Percentiles rank a stretch among this genome's conserved stretches.
Conservation (phyloP, 1,140 invertebrate species). For the Ylistrum balloti region DNA sequence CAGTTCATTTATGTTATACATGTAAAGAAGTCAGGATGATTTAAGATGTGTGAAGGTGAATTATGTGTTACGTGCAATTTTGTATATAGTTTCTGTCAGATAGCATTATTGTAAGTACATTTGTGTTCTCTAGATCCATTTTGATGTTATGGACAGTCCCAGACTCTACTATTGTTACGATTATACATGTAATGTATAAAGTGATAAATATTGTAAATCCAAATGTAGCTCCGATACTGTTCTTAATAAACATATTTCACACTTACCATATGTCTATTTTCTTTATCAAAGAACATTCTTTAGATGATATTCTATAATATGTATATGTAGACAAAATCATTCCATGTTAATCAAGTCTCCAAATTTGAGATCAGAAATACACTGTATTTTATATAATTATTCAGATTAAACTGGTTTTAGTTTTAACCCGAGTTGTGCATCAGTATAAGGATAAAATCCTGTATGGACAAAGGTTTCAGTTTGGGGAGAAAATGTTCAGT, state of each 20-base stretch:
- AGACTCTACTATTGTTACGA: background rate
- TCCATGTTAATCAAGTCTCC: background rate
- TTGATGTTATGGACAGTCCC: background rate
- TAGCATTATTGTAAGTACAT: background rate
- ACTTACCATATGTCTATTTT: background rate
- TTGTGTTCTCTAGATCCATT: background rate
- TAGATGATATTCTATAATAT: background rate
- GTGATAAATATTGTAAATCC: background rate
- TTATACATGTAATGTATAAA: background rate
- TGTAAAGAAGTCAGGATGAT: background rate
- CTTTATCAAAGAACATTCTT: too few relatives aligned
- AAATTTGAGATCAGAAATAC: background rate
- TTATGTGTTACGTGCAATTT: background rate
- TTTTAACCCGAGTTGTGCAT: too few relatives aligned
- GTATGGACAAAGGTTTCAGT: background rate
- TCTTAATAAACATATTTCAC: background rate
- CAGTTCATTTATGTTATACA: background rate
- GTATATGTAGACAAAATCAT: background rate
- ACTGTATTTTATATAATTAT: too few relatives aligned
- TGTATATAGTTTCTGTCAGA: background rate
- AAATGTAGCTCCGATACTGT: background rate
- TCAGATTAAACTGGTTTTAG: too few relatives aligned
- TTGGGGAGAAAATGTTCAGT: background rate
- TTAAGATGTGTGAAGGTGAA: background rate
- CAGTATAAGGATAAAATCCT: too few relatives aligned